phyloP scores from a whole-genome alignment of 2,888 invertebrate species.

The Saturnia pavonia region DNA sequence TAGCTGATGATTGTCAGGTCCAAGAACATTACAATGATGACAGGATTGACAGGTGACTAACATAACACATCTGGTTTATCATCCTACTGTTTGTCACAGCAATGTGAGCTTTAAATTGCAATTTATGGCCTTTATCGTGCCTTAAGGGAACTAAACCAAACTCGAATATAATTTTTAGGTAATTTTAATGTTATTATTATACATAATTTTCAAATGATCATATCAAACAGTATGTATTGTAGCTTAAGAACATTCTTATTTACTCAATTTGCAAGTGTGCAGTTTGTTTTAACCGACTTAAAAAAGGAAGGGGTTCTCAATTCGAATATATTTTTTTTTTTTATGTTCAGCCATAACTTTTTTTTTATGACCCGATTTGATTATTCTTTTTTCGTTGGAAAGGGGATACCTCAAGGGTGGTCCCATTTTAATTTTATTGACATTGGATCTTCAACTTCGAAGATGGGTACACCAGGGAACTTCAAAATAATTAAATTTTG shows the following conservation, averaged over 20 bases:
- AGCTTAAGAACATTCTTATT: neutral
- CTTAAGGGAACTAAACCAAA: constrained; percentile 78
- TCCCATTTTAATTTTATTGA: too few relatives aligned
- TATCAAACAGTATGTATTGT: neutral
- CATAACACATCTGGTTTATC: neutral
- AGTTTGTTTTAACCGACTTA: too few relatives aligned
- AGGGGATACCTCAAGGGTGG: too few relatives aligned
- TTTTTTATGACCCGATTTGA: too few relatives aligned
- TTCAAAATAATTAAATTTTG: too few relatives aligned
- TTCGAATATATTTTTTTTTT: too few relatives aligned
- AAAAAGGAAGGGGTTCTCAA: too few relatives aligned
- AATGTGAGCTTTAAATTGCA: constrained; percentile 70
- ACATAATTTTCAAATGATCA: neutral
- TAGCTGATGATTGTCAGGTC: neutral
- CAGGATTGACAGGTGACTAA: neutral
- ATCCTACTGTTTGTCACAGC: constrained; percentile 23
- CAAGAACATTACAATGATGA: neutral
- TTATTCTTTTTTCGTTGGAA: too few relatives aligned
- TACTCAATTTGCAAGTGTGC: neutral
- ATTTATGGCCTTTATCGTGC: constrained; percentile 72
- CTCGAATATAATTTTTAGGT: constrained; percentile 53
- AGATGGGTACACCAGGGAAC: too few relatives aligned
- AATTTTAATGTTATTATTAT: neutral
- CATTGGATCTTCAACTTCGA: too few relatives aligned
- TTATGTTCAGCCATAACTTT: too few relatives aligned